phyloP scores from a whole-genome alignment of 1,140 invertebrate genomes.

The Caenorhabditis brenneri region DNA sequence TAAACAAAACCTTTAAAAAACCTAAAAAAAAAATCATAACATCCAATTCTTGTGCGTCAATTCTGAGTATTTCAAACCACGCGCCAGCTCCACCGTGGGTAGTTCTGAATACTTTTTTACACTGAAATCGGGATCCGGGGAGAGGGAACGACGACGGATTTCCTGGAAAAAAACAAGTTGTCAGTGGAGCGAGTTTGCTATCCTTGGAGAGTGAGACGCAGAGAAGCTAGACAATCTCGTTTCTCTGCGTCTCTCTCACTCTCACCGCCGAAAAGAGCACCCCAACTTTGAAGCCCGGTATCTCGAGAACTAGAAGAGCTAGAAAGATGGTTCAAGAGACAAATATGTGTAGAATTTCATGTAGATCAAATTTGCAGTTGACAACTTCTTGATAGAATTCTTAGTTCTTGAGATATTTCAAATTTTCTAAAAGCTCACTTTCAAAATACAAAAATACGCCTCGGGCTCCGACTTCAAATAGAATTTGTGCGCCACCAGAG shows the following conservation, averaged over 20 bases:
- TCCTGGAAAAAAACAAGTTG: not conserved
- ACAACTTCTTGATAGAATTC: too few relatives aligned
- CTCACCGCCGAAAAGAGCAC: too few relatives aligned
- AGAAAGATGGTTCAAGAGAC: too few relatives aligned
- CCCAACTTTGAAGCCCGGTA: too few relatives aligned
- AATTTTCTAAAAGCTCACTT: not conserved
- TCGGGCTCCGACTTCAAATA: conserved; percentile 5
- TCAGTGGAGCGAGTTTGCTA: too few relatives aligned
- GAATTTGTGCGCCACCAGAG: not conserved
- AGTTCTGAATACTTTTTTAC: not conserved
- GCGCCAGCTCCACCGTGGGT: not conserved
- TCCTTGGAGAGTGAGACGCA: too few relatives aligned
- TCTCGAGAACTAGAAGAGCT: too few relatives aligned
- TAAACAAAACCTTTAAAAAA: not conserved
- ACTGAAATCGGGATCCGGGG: not conserved
- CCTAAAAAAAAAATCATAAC: not conserved
- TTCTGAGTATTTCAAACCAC: not conserved
- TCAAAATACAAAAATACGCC: conserved; percentile 14
- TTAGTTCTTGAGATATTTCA: too few relatives aligned
- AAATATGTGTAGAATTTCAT: too few relatives aligned
- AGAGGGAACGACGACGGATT: not conserved
- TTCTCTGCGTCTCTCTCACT: too few relatives aligned
- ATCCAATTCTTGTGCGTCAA: conserved; percentile 5
- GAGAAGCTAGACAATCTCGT: too few relatives aligned
- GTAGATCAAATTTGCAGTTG: too few relatives aligned